Evolutionary conservation across 1,140 invertebrate genomes (phyloP).

Genomic region (Drosophila leontia): DNA sequence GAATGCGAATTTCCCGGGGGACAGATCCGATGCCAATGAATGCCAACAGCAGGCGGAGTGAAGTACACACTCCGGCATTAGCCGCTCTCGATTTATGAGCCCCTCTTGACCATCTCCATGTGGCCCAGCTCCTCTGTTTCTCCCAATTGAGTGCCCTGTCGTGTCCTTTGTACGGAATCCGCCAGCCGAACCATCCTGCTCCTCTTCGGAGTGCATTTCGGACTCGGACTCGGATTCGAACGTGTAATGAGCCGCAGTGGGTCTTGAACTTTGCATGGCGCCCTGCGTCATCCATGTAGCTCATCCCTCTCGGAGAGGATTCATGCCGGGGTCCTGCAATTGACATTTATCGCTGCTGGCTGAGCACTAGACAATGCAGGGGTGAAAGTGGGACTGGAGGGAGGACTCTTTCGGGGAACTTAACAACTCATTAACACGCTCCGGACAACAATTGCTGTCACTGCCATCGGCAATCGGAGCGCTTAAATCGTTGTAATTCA

Average conservation of each 20-base stretch:
- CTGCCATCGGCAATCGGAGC: slow-evolving; percentile 47
- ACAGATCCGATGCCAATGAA: slow-evolving; percentile 45
- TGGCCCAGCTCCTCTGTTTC: slow-evolving; percentile 4
- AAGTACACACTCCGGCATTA: slow-evolving; percentile 68
- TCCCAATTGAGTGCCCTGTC: slow-evolving; percentile 47
- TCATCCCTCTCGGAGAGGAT: slow-evolving; percentile 17
- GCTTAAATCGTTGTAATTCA: slow-evolving; percentile 61
- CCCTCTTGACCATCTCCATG: slow-evolving; percentile 47
- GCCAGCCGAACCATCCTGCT: slow-evolving; percentile 16
- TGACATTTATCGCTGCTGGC: slow-evolving; percentile 76
- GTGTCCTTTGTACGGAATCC: slow-evolving; percentile 18
- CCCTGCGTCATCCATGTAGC: slow-evolving; percentile 7
- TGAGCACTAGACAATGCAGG: slow-evolving; percentile 46
- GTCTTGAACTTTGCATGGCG: slow-evolving; percentile 48
- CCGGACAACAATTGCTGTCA: slow-evolving; percentile 66
- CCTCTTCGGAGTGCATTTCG: slow-evolving; percentile 17
- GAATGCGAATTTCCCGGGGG: slow-evolving; percentile 44
- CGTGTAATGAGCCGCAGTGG: slow-evolving; percentile 51
- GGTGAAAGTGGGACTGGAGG: slow-evolving; percentile 8
- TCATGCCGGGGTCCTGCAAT: slow-evolving; percentile 55
- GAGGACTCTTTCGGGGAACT: slow-evolving; percentile 58
- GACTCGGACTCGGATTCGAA: slow-evolving; percentile 12
- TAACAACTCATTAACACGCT: slow-evolving; percentile 79
- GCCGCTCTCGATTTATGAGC: slow-evolving; percentile 68
- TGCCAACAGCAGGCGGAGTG: slow-evolving; percentile 63